Evolutionary conservation across 1,140 invertebrate species (phyloP), one percentile per base, ranked within the genome.

Genomic region (Rhynchophorus ferrugineus): DNA sequence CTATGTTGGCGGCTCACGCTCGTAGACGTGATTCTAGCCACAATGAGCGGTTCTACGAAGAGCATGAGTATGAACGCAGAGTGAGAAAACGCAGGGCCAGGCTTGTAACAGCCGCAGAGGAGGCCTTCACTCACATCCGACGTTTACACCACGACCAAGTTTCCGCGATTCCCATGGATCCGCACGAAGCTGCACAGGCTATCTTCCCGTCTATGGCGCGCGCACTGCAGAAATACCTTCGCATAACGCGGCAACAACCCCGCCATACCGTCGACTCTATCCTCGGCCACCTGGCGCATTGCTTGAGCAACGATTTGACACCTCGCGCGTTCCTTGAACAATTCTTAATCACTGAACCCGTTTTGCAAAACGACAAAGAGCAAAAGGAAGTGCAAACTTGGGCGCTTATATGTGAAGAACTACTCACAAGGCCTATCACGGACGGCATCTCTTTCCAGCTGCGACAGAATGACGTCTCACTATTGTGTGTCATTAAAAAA

Each of bases 11-110:
- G 3, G 79, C 81, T 0, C 83, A 85, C 66, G 77, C 83, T 0
- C 68, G 82, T 3, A 76, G 90, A 13, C 78, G 90, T 17, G 79
- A 92, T 62, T 82, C 84, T 3, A 89, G 90, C 61, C 94, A 97
- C 72, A 97, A 97, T 70, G 95, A 98, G 70, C 77, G 92, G 13
- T 97, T 98, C 69, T 95, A 98, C 68, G 94, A 97, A 71, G 94
- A 98, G 70, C 89, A 95, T 65, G 95, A 99, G 71, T 95, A 95
- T 66, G 94, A 96, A 59, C 75, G 93, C 39, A 75, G 95, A 38
- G 91, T 98, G 13, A 79, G 87, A 48, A 98, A 98, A 69, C 74
- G 95, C 0, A 79, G 83, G 61, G 91, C 93, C 2, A 74, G 95
- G 14, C 73, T 98, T 1, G 80, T 96, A 11, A 89, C 89, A 6